phyloP scores from a whole-genome alignment of 2,113 vertebrate species.

The Microcebus lehilahytsara region DNA sequence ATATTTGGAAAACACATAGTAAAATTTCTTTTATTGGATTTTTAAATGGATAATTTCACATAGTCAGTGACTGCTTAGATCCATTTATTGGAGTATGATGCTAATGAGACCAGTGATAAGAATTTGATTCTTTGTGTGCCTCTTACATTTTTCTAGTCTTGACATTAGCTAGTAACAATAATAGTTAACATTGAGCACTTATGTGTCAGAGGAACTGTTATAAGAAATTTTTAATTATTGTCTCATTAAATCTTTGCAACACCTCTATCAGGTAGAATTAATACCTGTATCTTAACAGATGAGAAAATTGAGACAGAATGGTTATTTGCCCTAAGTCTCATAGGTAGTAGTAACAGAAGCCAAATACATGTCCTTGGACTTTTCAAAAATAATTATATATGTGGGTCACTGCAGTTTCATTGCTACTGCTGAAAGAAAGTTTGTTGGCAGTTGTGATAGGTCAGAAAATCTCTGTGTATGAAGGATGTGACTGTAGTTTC shows the following conservation, averaged over 20 bases:
- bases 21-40: background rate
- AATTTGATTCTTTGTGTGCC: constrained; percentile 27
- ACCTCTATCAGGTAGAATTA: background rate
- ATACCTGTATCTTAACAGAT: constrained; percentile 6
- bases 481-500: background rate
- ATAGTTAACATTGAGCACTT: background rate
- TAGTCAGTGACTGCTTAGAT: background rate
- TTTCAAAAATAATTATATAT: constrained; percentile 23
- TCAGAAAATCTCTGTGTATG: constrained; percentile 32
- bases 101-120: background rate
- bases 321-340: background rate
- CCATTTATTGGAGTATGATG: background rate
- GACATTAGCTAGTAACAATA: background rate
- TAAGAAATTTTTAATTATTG: constrained; percentile 14
- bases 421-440: background rate
- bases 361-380: constrained; percentile 17
- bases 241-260: background rate
- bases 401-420: constrained; percentile 19
- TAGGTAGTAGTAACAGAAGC: background rate
- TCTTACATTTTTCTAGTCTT: constrained; percentile 31
- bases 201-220: background rate
- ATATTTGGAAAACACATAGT: constrained; percentile 16
- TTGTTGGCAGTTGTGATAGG: background rate
- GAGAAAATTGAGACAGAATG: constrained; percentile 2
- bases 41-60: constrained; percentile 30